Evolutionary conservation across 2,888 invertebrate species (phyloP).

Genomic region (Lysandra bellargus): DNA sequence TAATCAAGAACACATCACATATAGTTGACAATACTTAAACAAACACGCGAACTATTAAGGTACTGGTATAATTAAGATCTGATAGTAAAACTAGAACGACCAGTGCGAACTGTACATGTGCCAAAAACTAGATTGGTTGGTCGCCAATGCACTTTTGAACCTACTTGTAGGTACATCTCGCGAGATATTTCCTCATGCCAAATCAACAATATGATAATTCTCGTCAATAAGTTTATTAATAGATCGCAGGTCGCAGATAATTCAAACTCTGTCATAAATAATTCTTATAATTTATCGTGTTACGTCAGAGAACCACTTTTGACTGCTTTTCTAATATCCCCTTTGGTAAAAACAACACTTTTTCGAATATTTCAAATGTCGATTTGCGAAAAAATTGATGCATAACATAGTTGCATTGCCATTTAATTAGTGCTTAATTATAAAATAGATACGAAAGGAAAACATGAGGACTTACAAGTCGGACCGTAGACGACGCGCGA

Average conservation of each 20-base stretch:
- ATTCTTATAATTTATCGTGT: background rate
- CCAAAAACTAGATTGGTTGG: background rate
- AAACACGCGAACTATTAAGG: background rate
- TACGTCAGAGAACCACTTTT: background rate
- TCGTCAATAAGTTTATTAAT: background rate
- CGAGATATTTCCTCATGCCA: background rate
- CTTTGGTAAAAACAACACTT: background rate
- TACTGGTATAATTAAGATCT: background rate
- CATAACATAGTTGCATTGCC: background rate
- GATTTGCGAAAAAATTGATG: background rate
- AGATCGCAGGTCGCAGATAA: background rate
- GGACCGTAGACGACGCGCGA: background rate
- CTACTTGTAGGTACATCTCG: background rate
- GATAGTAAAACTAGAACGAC: background rate
- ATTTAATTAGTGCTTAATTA: background rate
- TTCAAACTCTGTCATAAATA: background rate
- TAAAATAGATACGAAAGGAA: no score
- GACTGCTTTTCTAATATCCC: background rate
- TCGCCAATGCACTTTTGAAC: background rate
- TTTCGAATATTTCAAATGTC: background rate
- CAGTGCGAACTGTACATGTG: background rate
- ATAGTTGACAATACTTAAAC: background rate
- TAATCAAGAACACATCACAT: background rate
- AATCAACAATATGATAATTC: background rate
- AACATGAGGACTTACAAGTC: no score